phyloP scores from a whole-genome alignment of 1,140 invertebrate species.

The Melipona quadrifasciata region DNA sequence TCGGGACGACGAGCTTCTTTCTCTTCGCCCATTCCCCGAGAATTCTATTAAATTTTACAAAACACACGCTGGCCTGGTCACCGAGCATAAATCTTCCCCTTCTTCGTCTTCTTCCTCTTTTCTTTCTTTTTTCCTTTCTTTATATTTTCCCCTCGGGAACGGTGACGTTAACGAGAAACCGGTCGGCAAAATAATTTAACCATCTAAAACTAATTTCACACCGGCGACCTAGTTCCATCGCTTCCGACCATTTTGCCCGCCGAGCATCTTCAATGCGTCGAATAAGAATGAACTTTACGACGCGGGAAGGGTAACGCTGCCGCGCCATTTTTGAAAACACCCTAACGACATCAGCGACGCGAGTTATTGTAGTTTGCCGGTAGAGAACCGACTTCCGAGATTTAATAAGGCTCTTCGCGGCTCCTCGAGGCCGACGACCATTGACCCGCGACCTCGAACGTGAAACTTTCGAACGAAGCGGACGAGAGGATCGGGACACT shows the following conservation, averaged over 20 bases:
- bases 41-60: constrained; percentile 9
- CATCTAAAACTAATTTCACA: constrained; percentile 19
- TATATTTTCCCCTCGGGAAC: too few species aligned
- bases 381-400: not conserved
- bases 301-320: not conserved
- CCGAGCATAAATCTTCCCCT: not conserved
- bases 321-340: not conserved
- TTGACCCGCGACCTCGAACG: not conserved
- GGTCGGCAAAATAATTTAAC: constrained; percentile 15
- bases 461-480: not conserved
- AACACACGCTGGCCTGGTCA: not conserved
- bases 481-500: not conserved
- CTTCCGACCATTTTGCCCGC: not conserved
- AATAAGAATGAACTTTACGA: constrained; percentile 1
- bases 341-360: not conserved
- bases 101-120: too few species aligned
- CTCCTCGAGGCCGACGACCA: not conserved
- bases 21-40: not conserved
- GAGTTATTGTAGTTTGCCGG: not conserved
- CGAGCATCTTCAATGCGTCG: not conserved
- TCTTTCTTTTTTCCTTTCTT: not conserved
- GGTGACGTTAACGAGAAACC: constrained; percentile 2
- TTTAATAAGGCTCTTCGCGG: constrained; percentile 10
- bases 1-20: too few species aligned
- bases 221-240: constrained; percentile 1